Conservation (phyloP, 2,888 invertebrate species). For the Nymphalis c-album region DNA sequence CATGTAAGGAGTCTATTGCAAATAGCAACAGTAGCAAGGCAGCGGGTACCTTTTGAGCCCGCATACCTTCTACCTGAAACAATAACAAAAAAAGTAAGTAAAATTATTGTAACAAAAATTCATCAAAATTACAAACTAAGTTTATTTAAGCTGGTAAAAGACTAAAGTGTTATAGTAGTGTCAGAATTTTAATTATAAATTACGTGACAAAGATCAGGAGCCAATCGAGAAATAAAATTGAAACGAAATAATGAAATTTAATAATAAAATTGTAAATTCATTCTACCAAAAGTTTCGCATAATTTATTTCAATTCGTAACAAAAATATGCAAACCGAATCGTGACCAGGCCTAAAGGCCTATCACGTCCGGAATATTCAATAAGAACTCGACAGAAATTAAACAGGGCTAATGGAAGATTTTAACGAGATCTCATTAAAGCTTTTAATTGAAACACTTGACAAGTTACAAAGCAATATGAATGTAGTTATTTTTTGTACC, state of each 20-base stretch:
- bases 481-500: constrained; percentile 22
- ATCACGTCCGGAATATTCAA: constrained; percentile 36
- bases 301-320: constrained; percentile 32
- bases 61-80: constrained; percentile 78
- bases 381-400: constrained; percentile 35
- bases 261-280: constrained; percentile 25
- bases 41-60: constrained; percentile 76
- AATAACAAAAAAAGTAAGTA: constrained; percentile 43
- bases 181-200: constrained; percentile 4
- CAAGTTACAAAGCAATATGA: constrained; percentile 19
- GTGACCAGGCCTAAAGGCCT: constrained; percentile 36
- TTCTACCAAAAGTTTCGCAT: constrained; percentile 28
- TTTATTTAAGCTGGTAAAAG: not conserved
- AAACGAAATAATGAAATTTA: constrained; percentile 6
- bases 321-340: constrained; percentile 39
- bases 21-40: constrained; percentile 77
- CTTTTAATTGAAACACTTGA: constrained; percentile 35
- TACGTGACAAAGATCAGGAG: not conserved
- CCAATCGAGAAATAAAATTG: constrained; percentile 1
- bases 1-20: constrained; percentile 73
- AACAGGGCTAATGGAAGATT: constrained; percentile 34
- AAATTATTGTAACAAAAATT: not conserved
- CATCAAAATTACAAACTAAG: not conserved
- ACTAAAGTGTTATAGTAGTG: not conserved
- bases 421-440: constrained; percentile 36